Base-by-base conservation (phyloP, 2,888 invertebrate species). In the Cylloceria caligata region DNA sequence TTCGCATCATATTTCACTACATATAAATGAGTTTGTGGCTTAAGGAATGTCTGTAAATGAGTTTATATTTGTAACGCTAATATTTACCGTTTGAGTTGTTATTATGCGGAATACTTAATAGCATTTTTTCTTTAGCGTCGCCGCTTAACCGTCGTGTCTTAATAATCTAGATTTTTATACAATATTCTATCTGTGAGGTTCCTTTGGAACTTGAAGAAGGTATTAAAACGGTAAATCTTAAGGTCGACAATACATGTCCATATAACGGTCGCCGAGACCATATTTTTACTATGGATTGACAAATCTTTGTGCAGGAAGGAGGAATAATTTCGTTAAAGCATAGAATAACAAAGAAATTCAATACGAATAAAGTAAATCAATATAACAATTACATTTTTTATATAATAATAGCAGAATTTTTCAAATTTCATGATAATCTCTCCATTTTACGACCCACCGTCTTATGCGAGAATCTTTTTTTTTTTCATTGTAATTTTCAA, bases 31-130 rank as follows among this genome's bases (percentile, higher is more conserved):
- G 27, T 27, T 21, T 42, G 24, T n/a, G 36, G 36, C 62, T 64
- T 36, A 6, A 19, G 13, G 13, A 39, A 24, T 52, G 52, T 9
- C 13, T 39, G 7, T 16, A 27, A 65, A 30, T 27, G 64, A 45
- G 42, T 16, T 45, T 27, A 24, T 7, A n/a, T 5, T 45, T 24
- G n/a, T 21, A 13, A 16, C 7, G 45, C 16, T 42, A 0, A n/a
- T 45, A 24, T 45, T 64, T 64, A 45, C 24, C 42, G 34, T 24
- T 64, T 13, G 30, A n/a, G n/a, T n/a, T 19, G 30, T 55, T 55
- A 55, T 30, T 24, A n/a, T n/a, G 3, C 64, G 13, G n/a, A 24
- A 9, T 24, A 5, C 13, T 5, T 24, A 0, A 45, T 65, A n/a
- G 7, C 21, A 45, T 27, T 65, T 45, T 57, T 57, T 30, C n/a